Evolutionary conservation across 2,888 invertebrate species (phyloP), one percentile per base, ranked within the genome.

Genomic region (Rhagonycha fulva): DNA sequence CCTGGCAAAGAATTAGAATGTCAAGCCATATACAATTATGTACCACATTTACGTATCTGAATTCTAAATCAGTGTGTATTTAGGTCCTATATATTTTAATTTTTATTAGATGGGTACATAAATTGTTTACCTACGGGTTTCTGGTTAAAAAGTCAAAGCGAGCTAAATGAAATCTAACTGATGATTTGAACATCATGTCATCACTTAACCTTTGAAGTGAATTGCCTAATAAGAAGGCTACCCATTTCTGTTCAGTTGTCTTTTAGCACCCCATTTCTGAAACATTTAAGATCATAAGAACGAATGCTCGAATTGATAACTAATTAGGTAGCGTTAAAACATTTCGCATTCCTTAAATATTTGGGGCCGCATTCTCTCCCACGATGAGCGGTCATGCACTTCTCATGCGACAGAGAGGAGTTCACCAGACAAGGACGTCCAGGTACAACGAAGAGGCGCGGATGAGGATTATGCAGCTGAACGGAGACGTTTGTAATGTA

Each of bases 241-340:
- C 14, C 26, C 24, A n/a, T 19, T 24, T 66, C 63, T 12, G 26
- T n/a, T 66, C 9, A 9, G 12, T 66, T 12, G 62, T 23, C 19
- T 19, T 62, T 62, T 10, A 62, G 62, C 62, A 11, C 62, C 14
- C 62, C 63, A 23, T n/a, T 12, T 24, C 11, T 26, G n/a, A 66
- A 11, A 63, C 63, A 72, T 68, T 61, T 14, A 28, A 19, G 61
- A 62, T 72, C 62, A 69, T 62, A 69, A 60, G 47, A 61, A 60
- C 67, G 70, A 12, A 66, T 28, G 47, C 19, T 68, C 63, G 23
- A 71, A 69, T 61, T 70, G 74, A 77, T 77, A 77, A 75, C 80
- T 87, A 86, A 86, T 86, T 86, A 87, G 85, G 84, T 85, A 85
- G 86, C 86, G 87, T 86, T 86, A 85, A 87, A 86, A 87, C 86